Base-by-base conservation (phyloP, 2,888 invertebrate species). In the Anthophora plumipes region DNA sequence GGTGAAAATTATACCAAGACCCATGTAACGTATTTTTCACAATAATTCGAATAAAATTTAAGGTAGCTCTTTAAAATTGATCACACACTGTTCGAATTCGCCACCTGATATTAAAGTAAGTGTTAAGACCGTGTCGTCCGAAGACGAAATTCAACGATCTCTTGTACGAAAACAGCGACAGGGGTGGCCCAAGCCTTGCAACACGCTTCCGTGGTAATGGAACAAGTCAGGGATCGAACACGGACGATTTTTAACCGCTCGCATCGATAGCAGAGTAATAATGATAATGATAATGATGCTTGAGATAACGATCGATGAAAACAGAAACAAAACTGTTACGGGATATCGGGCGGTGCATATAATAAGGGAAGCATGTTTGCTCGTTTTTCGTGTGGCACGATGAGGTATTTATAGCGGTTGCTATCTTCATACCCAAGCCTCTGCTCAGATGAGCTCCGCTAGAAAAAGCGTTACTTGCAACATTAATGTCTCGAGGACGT, bases 281-380 rank as follows among this genome's bases (percentile, higher is more conserved):
- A 82, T 64, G 57, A 59, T 80, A 71, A 75, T 66, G 72, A 68
- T 68, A 64, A 76, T 72, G 77, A 77, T 70, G 37, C 57, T 48
- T 46, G 46, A 31, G 77, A 81, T 81, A 73, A 81, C 59, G 55
- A 77, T 81, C 72, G 69, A 20, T 14, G 72, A 48, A 73, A 63
- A 77, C 52, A 73, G 72, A 66, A 82, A 77, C 57, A 77, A 77
- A 77, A 69, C 46, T 1, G n/a, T 41, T 17, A 22, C 11, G 37
- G 68, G 20, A 17, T 60, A 67, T 68, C 72, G 59, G 41, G 59
- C 31, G 31, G 41, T 60, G 41, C 61, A 59, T 61, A 63, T 73
- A 73, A 74, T 80, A 81, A 80, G 59, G 60, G 64, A 59, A 48
- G 63, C 46, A 22, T 43, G 52, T 57, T 68, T 79, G 63, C 39